These are phyloP conservation scores for Kryptolebias ocellatus DNA, from an alignment of 2,797 vertebrate species.

Conservation along the genomic window DNA sequence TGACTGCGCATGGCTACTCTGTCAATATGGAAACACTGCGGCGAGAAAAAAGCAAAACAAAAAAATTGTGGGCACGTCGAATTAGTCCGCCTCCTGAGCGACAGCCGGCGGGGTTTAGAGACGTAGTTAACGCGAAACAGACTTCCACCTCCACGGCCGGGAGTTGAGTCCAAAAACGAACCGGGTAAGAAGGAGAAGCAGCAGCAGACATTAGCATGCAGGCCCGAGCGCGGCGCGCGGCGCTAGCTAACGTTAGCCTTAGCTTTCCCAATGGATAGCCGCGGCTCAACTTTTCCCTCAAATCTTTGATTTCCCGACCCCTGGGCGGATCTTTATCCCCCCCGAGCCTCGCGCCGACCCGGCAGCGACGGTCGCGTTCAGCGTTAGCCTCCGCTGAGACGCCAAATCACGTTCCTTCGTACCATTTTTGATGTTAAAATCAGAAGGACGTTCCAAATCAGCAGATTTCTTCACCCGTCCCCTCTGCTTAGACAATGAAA, in stretches of 20 bases:
- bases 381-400: neutral
- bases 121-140: conserved; percentile 27
- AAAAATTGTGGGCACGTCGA: conserved; percentile 57
- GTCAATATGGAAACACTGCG: conserved; percentile 67
- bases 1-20: conserved; percentile 80
- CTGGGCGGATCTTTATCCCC: conserved; percentile 29
- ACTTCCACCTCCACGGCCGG: conserved; percentile 46
- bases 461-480: conserved; percentile 90
- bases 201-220: conserved; percentile 51
- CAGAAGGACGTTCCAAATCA: conserved; percentile 85
- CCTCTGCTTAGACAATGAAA: conserved; percentile 97
- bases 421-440: conserved; percentile 81
- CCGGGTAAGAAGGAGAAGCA: conserved; percentile 44
- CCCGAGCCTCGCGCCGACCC: conserved; percentile 30
- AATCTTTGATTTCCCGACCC: conserved; percentile 72
- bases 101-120: conserved; percentile 11
- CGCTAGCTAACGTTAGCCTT: conserved; percentile 69
- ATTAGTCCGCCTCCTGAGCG: conserved; percentile 36
- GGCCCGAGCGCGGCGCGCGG: conserved; percentile 74
- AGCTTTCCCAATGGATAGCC: conserved; percentile 67
- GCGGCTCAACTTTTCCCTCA: conserved; percentile 81
- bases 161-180: conserved; percentile 48
- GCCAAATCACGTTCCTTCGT: conserved; percentile 61
- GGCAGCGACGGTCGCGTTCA: neutral
- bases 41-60: conserved; percentile 46